Evolutionary conservation across 2,888 invertebrate genomes (phyloP), one percentile per base, ranked within the genome.

Genomic region (Pardosa pseudoannulata): DNA sequence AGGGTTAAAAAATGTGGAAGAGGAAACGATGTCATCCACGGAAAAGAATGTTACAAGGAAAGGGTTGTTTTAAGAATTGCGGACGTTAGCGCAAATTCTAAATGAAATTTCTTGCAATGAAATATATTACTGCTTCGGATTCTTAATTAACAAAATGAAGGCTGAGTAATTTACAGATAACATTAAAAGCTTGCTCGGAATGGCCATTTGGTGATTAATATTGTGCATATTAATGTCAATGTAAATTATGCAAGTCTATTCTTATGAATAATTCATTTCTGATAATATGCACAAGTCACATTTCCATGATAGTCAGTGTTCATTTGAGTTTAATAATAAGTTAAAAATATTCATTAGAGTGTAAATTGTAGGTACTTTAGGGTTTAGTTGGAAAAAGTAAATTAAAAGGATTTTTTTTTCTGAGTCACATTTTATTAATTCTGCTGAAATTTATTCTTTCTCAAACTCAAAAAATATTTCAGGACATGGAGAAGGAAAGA

Each of bases 41-140:
- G 19, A 67, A 67, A 67, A 32, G 32, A 67, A 67, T 67, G 67
- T 19, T 67, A 32, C 67, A 36, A n/a, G 65, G 31, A 62, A 31
- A 65, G 19, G 29, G 29, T 65, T 65, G 28, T 19, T 31, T 13
- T 46, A 28, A 31, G 31, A 65, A 65, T 65, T 65, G 65, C 28
- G 29, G 65, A 65, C 65, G 65, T 29, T 29, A 65, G 16, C 46
- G n/a, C n/a, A 16, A 28, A 65, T 65, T 65, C 65, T 65, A 65
- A 65, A 29, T 65, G 29, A 65, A 65, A 65, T 65, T 65, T 65
- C 28, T 28, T 65, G 11, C 13, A 28, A 65, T 28, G 31, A 31
- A 65, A 65, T 31, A 31, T 31, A 31, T 28, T 65, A 29, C 28
- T 11, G 65, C 65, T 28, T 31, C 13, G 65, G 31, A 65, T 31